A percentile compares a stretch with the other conserved stretches of the same genome.
Evolutionary conservation across 2,888 invertebrate genomes (phyloP).

Genomic region (Ormia ochracea): DNA sequence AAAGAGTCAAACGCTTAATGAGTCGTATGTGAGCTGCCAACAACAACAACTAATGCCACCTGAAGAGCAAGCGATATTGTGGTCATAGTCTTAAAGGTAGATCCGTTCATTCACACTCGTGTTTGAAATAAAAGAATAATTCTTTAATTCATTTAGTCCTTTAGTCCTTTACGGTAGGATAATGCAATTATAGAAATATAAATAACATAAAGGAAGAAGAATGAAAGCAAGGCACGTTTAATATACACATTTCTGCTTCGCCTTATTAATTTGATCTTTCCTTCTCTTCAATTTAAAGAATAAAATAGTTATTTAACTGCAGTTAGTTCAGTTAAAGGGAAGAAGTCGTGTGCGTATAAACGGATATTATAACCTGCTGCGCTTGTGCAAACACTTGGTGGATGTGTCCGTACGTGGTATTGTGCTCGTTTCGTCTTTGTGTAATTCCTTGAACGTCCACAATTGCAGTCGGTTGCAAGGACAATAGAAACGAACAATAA

Average conservation of each 20-base stretch:
- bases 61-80: conserved; percentile 7
- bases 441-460: conserved; percentile 33
- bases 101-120: conserved; percentile 5
- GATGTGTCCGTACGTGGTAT: conserved; percentile 43
- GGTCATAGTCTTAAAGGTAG: conserved; percentile 20
- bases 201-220: conserved; percentile 38
- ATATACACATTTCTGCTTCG: conserved; percentile 20
- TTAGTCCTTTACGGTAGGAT: conserved; percentile 44
- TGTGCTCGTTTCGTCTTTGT: conserved; percentile 33
- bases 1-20: conserved; percentile 52
- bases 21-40: conserved; percentile 40
- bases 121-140: not conserved
- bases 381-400: conserved; percentile 59
- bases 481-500: conserved; percentile 58
- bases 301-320: not conserved
- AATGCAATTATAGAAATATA: conserved; percentile 25
- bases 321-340: conserved; percentile 13
- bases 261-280: not conserved
- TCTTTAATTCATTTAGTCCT: conserved; percentile 3
- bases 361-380: conserved; percentile 62
- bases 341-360: conserved; percentile 59
- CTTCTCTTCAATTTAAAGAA: not conserved
- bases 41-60: not conserved
- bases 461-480: conserved; percentile 47
- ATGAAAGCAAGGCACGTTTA: not conserved